A percentile compares a stretch with the other conserved stretches of the same genome.
phyloP scores from a whole-genome alignment of 2,797 vertebrate genomes.

The Loris lydekkerianus region DNA sequence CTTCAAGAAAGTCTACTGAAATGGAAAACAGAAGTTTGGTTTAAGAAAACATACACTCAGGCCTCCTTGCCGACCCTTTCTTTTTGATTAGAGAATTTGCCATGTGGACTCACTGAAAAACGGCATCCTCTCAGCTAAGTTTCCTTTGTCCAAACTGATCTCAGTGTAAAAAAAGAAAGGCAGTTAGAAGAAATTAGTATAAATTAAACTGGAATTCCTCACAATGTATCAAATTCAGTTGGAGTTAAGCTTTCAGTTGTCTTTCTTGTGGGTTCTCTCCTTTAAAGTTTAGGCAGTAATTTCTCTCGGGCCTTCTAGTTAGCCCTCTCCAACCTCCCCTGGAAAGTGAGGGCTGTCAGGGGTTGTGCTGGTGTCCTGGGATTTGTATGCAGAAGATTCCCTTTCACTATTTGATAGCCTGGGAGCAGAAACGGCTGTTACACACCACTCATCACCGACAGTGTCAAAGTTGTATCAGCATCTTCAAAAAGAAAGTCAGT shows the following conservation, averaged over 20 bases:
- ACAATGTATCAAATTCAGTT: slow-evolving; percentile 22
- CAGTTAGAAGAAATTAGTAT: slow-evolving; percentile 50
- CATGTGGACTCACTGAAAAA: slow-evolving; percentile 49
- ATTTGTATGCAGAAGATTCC: slow-evolving; percentile 44
- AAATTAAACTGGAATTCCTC: slow-evolving; percentile 42
- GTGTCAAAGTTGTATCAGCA: slow-evolving; percentile 66
- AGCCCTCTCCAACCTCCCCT: not conserved
- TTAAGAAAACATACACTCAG: slow-evolving; percentile 61
- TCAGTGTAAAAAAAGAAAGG: slow-evolving; percentile 43
- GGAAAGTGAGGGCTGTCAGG: slow-evolving; percentile 29
- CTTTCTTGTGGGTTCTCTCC: not conserved
- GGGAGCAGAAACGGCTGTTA: slow-evolving; percentile 63
- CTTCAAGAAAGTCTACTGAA: slow-evolving; percentile 64
- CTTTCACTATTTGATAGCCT: slow-evolving; percentile 58
- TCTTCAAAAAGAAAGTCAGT: slow-evolving; percentile 67
- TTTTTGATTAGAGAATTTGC: slow-evolving; percentile 62
- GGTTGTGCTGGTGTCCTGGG: slow-evolving; percentile 39
- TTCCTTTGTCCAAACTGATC: slow-evolving; percentile 38
- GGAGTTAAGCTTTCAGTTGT: slow-evolving; percentile 24
- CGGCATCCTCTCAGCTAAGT: not conserved
- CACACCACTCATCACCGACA: slow-evolving; percentile 67
- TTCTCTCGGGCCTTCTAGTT: slow-evolving; percentile 46
- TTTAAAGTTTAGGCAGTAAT: slow-evolving; percentile 5
- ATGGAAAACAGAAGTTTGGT: slow-evolving; percentile 33
- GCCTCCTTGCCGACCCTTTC: not conserved